A percentile compares a stretch with the other conserved stretches of the same genome.
Conservation (phyloP, 2,797 vertebrate species). For the Neosalanx taihuensis region DNA sequence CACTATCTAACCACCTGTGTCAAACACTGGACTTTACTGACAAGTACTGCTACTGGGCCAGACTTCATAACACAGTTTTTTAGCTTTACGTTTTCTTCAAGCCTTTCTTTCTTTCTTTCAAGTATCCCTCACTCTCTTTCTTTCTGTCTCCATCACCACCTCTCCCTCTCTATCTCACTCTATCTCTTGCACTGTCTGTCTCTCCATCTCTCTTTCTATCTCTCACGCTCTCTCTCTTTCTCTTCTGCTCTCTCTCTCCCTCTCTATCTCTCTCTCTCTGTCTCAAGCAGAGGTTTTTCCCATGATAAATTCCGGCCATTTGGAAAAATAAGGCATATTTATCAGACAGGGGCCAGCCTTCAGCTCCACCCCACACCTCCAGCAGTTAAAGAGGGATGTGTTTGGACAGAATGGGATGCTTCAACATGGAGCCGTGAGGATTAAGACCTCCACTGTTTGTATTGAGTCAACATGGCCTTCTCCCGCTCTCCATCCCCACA, state of each 20-base stretch:
- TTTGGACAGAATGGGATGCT: slow-evolving; percentile 34
- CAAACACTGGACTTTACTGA: not conserved
- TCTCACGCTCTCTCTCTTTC: too few relatives aligned
- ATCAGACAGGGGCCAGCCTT: slow-evolving; percentile 20
- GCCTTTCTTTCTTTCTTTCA: too few relatives aligned
- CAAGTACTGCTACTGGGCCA: too few relatives aligned
- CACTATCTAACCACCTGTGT: not conserved
- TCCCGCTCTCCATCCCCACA: slow-evolving; percentile 46
- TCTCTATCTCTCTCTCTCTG: too few relatives aligned
- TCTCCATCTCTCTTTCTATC: too few relatives aligned
- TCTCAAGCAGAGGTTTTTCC: slow-evolving; percentile 25
- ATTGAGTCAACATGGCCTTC: slow-evolving; percentile 35
- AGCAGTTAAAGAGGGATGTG: slow-evolving; percentile 36
- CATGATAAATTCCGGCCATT: slow-evolving; percentile 40
- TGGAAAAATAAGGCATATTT: slow-evolving; percentile 13
- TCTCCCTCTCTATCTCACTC: too few relatives aligned
- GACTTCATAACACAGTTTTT: too few relatives aligned
- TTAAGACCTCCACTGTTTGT: slow-evolving; percentile 28
- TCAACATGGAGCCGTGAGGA: slow-evolving; percentile 20
- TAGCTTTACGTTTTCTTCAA: too few relatives aligned
- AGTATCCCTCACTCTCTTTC: too few relatives aligned
- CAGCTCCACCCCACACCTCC: not conserved
- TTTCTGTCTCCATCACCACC: too few relatives aligned
- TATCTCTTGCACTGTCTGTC: too few relatives aligned
- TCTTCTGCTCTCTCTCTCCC: too few relatives aligned